Evolutionary conservation across 2,113 vertebrate species (phyloP).

Genomic region (Siniperca knerii): DNA sequence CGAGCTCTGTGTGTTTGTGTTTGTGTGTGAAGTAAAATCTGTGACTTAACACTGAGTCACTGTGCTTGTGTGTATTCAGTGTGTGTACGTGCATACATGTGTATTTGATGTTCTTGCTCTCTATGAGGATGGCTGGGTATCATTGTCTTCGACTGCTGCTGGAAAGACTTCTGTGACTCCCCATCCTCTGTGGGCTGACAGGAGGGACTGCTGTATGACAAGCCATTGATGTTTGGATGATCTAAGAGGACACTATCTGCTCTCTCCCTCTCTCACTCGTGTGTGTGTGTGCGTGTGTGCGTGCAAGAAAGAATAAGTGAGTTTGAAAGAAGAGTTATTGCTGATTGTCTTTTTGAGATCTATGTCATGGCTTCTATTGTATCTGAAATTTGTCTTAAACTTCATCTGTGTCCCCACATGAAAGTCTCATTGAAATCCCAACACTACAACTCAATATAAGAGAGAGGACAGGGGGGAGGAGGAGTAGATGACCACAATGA

Average conservation of each 20-base stretch:
- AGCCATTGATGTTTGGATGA: slow-evolving; percentile 72
- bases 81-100: slow-evolving; percentile 27
- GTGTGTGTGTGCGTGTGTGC: not conserved
- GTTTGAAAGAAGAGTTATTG: slow-evolving; percentile 13
- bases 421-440: slow-evolving; percentile 11
- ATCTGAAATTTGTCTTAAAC: slow-evolving; percentile 23
- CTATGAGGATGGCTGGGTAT: slow-evolving; percentile 37
- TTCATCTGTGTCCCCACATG: slow-evolving; percentile 1
- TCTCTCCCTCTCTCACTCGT: slow-evolving; percentile 8
- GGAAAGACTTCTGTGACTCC: slow-evolving; percentile 68
- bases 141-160: slow-evolving; percentile 62
- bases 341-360: slow-evolving; percentile 19
- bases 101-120: slow-evolving; percentile 53
- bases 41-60: slow-evolving; percentile 57
- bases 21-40: slow-evolving; percentile 6
- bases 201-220: slow-evolving; percentile 66
- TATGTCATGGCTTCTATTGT: not conserved
- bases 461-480: not conserved
- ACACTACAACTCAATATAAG: not conserved
- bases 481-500: not conserved
- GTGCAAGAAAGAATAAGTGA: slow-evolving; percentile 20
- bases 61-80: slow-evolving; percentile 49
- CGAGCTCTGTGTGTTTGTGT: not conserved
- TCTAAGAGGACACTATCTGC: slow-evolving; percentile 60
- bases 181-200: slow-evolving; percentile 61